Percentiles rank a stretch among this genome's conserved stretches.
phyloP scores from a whole-genome alignment of 2,113 vertebrate species.

The Micronycteris hirsuta region DNA sequence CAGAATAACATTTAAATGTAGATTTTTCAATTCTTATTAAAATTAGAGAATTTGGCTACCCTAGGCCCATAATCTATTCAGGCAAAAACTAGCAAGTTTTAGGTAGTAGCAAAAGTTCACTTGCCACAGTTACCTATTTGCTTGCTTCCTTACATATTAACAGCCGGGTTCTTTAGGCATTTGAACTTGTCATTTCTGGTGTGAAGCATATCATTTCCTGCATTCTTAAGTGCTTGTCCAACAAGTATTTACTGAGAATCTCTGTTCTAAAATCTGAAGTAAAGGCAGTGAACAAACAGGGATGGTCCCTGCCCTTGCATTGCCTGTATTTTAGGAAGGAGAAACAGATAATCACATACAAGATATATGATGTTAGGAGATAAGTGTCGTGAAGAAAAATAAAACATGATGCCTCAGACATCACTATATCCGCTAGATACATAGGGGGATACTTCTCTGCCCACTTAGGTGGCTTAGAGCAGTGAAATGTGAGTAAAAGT shows the following conservation, averaged over 20 bases:
- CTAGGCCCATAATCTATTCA: background rate
- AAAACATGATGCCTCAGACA: background rate
- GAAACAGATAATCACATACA: background rate
- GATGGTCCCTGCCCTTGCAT: background rate
- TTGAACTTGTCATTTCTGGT: background rate
- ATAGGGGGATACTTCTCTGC: background rate
- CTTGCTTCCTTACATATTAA: background rate
- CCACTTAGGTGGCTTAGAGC: background rate
- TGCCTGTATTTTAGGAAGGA: background rate
- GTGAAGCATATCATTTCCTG: background rate
- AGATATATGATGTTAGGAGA: background rate
- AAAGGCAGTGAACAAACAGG: background rate
- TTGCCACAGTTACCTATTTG: background rate
- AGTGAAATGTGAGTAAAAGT: background rate
- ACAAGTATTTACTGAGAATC: background rate
- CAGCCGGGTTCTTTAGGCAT: background rate
- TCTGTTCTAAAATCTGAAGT: background rate
- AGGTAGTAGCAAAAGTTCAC: background rate
- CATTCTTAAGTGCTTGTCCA: background rate
- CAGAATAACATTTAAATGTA: background rate
- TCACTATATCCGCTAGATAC: background rate
- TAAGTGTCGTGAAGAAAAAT: background rate
- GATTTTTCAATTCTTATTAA: background rate
- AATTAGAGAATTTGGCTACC: background rate
- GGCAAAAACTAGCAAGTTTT: background rate